phyloP scores from a whole-genome alignment of 2,797 vertebrate genomes.

The Lepus oiostolus region DNA sequence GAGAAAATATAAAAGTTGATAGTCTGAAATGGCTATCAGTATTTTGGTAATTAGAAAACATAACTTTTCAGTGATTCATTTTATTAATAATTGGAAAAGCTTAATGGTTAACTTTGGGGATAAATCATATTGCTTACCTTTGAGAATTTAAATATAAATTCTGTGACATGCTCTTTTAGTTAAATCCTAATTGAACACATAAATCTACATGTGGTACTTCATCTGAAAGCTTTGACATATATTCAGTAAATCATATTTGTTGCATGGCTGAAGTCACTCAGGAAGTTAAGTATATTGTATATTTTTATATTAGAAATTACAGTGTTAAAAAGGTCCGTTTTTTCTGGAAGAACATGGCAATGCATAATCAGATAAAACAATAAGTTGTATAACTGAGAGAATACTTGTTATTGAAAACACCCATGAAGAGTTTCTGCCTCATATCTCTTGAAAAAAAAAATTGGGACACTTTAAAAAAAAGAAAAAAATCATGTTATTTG shows the following conservation, averaged over 20 bases:
- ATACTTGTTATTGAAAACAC: background rate
- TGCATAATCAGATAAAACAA: too few species aligned
- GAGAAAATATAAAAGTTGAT: slow-evolving; percentile 37
- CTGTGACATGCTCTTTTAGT: slow-evolving; percentile 55
- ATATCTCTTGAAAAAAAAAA: background rate
- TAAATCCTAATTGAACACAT: slow-evolving; percentile 39
- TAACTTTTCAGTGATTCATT: slow-evolving; percentile 29
- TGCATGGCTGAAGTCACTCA: slow-evolving; percentile 72
- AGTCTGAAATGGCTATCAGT: slow-evolving; percentile 63
- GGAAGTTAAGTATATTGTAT: slow-evolving; percentile 71
- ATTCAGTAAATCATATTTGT: slow-evolving; percentile 59
- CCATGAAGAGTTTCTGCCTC: slow-evolving; percentile 26
- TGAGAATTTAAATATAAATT: slow-evolving; percentile 66
- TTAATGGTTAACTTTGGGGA: slow-evolving; percentile 36
- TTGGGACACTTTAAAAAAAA: too few species aligned
- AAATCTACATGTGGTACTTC: slow-evolving; percentile 26
- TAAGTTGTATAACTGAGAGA: too few species aligned
- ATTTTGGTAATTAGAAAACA: slow-evolving; percentile 76
- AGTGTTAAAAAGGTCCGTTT: background rate
- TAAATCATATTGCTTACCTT: slow-evolving; percentile 41
- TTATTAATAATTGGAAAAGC: slow-evolving; percentile 35
- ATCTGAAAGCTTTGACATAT: slow-evolving; percentile 53
- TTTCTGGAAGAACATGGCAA: background rate
- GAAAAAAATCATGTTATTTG: too few species aligned
- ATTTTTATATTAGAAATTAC: slow-evolving; percentile 65